phyloP scores from a whole-genome alignment of 2,113 vertebrate species.

The Ophthalmotilapia sp. region DNA sequence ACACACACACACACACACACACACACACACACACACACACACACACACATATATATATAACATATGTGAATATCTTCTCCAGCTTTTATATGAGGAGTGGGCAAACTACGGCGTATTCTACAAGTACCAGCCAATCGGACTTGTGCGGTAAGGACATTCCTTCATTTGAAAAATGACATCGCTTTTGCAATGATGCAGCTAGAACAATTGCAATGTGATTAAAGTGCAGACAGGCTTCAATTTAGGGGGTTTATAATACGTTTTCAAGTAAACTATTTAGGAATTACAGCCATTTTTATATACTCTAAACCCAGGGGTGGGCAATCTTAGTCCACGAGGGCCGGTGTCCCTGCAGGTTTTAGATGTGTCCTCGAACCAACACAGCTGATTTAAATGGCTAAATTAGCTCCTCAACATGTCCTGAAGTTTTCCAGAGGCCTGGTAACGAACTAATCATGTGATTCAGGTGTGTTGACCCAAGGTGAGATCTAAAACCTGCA shows the following conservation, averaged over 20 bases:
- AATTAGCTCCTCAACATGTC: too few relatives aligned
- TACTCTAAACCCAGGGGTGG: neutral
- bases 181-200: neutral
- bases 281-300: neutral
- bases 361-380: too few relatives aligned
- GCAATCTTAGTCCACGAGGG: too few relatives aligned
- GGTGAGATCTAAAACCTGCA: too few relatives aligned
- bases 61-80: conserved; percentile 22
- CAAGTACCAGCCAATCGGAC: conserved; percentile 93
- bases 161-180: neutral
- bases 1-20: neutral
- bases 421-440: too few relatives aligned
- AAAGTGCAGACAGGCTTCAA: neutral
- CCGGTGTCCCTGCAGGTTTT: too few relatives aligned
- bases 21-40: neutral
- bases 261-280: neutral
- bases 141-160: conserved; percentile 79
- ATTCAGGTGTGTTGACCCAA: too few relatives aligned
- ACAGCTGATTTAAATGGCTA: too few relatives aligned
- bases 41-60: neutral
- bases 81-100: conserved; percentile 97
- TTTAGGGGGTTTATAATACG: neutral
- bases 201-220: neutral
- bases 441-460: too few relatives aligned
- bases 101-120: conserved; percentile 94